Evolutionary conservation across 2,113 vertebrate species (phyloP), one percentile per base, ranked within the genome.

Genomic region (Megaceryle torquata): DNA sequence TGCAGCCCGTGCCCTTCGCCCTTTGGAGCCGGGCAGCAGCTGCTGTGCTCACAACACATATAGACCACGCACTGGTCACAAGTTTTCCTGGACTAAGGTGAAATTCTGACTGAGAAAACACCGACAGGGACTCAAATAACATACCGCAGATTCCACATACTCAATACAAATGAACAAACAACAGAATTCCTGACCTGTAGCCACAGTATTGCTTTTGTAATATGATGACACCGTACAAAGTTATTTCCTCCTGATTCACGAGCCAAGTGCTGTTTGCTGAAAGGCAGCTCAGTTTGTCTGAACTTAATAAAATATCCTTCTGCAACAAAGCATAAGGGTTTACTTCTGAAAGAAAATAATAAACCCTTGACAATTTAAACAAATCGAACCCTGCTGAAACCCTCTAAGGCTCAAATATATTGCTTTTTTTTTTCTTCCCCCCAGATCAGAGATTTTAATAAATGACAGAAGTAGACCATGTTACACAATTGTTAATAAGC

Each of bases 311-410:
- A 86, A 94, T 72, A 92, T 37, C 68, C 91, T 94, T 95, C 82
- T 89, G 69, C 63, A 93, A 83, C 16, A 86, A 89, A 81, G 64
- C 22, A 41, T 65, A 89, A 57, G 51, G 54, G 78, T 84, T 91
- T 94, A 78, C 88, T 94, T 95, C 86, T 91, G 88, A 85, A 75
- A 86, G 84, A 96, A 97, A 95, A 95, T 85, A 89, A 95, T 86
- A 96, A 97, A 95, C 82, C 96, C 94, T 93, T 96, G 93, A 96
- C 95, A 95, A 92, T 89, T 85, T 88, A 96, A 98, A 96, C 75
- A 97, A 97, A 88, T 88, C 53, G 78, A 96, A 78, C 29, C n/a
- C 77, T 78, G 89, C 63, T 31, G 14, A 88, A 96, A 94, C 43
- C 39, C 61, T 84, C 46, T 22, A 17, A 96, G 88, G 81, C 39